Percentiles rank a stretch among this genome's conserved stretches.
Conservation (phyloP, 2,113 vertebrate genomes). For the Leucoraja erinaceus region DNA sequence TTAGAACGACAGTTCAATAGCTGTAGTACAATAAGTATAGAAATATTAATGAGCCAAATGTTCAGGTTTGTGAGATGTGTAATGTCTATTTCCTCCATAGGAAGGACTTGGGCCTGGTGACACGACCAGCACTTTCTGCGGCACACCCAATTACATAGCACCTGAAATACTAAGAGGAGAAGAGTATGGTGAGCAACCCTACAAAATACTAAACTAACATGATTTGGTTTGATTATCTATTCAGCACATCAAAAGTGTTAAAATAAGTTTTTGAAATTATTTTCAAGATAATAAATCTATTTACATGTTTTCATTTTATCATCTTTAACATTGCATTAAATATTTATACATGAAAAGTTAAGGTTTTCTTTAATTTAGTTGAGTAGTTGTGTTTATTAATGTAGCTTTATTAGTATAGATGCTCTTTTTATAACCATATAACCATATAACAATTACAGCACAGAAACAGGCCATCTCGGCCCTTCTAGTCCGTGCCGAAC, state of each 20-base stretch:
- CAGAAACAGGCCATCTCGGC: too few relatives aligned
- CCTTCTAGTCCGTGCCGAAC: too few relatives aligned
- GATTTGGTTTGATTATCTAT: not conserved
- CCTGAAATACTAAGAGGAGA: slow-evolving; percentile 94
- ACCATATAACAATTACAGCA: too few relatives aligned
- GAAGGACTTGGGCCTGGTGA: slow-evolving; percentile 94
- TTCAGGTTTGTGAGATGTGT: not conserved
- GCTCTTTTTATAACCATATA: too few relatives aligned
- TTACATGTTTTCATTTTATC: not conserved
- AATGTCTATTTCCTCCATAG: slow-evolving; percentile 50
- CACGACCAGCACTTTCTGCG: slow-evolving; percentile 97
- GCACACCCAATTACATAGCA: slow-evolving; percentile 96
- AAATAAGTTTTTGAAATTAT: not conserved
- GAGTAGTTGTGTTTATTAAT: not conserved
- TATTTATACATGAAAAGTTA: not conserved
- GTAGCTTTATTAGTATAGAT: not conserved
- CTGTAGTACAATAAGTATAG: not conserved
- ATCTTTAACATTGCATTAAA: not conserved
- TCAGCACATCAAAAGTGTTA: not conserved
- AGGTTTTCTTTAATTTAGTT: not conserved
- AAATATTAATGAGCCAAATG: not conserved
- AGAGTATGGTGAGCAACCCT: slow-evolving; percentile 78
- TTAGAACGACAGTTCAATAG: too few relatives aligned
- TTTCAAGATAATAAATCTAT: not conserved
- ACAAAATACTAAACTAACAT: not conserved